Base-by-base conservation (phyloP, 2,113 vertebrate species). In the Sardina pilchardus region DNA sequence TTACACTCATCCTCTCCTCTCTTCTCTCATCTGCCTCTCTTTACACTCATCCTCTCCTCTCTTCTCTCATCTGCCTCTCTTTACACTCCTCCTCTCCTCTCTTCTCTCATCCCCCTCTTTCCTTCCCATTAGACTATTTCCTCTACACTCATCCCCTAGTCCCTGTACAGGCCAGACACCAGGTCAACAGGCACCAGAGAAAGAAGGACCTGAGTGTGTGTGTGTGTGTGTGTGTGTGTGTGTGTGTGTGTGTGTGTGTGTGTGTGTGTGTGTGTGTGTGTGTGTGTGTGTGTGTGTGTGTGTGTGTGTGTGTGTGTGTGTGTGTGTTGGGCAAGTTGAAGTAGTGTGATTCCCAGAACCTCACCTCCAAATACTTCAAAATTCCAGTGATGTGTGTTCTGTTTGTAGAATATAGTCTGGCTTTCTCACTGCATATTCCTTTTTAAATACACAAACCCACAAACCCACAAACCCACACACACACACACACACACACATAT, bases 111-210 rank as follows among this genome's bases (percentile, higher is more conserved):
- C 24, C 45, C 39, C 39, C 39, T 42, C n/a, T n/a, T n/a, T n/a
- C n/a, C n/a, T 6, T n/a, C 6, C 53, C 6, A 5, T 24, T 1
- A 59, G 19, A 4, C 53, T 24, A 19, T 24, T 6, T 6, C 21
- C 19, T 21, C 16, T 53, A 17, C 50, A 12, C 50, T 17, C 16
- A 53, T 17, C 14, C 50, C 19, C 63, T 34, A 4, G 3, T 19
- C 50, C 50, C 50, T 53, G 50, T 30, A 67, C 21, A 10, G 59
- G 59, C n/a, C 59, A n/a, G 24, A 71, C 47, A 82, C 84, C 10
- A 84, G 42, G 81, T 83, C 91, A 93, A 92, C 94, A 94, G 86
- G 86, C 63, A 81, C 67, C 45, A 82, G 91, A 71, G 43, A 47
- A 44, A 87, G 85, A 34, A 1, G 3, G 26, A 75, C 8, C 2